Evolutionary conservation across 2,888 invertebrate genomes (phyloP).

Genomic region (Drosophila fungiperda): DNA sequence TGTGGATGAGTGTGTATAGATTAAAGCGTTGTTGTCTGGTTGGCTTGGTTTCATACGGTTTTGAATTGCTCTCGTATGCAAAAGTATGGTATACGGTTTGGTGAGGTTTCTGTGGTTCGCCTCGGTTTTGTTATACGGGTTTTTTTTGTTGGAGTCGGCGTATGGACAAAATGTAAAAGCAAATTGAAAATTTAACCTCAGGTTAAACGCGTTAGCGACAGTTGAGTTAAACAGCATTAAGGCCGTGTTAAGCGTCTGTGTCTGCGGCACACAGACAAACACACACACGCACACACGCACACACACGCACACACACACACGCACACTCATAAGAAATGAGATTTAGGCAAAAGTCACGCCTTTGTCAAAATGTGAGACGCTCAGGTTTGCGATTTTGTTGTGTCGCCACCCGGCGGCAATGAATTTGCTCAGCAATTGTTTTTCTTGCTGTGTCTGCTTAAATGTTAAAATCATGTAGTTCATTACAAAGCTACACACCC

Average conservation of each 20-base stretch:
- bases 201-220: slow-evolving; percentile 79
- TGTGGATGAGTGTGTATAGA: slow-evolving; percentile 28
- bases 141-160: slow-evolving; percentile 33
- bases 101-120: slow-evolving; percentile 18
- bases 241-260: slow-evolving; percentile 71
- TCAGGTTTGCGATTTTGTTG: slow-evolving; percentile 41
- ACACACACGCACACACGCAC: slow-evolving; percentile 20
- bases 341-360: slow-evolving; percentile 58
- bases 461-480: slow-evolving; percentile 78
- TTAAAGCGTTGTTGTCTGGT: slow-evolving; percentile 53
- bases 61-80: slow-evolving; percentile 25
- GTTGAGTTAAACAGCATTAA: slow-evolving; percentile 78
- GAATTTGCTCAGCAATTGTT: slow-evolving; percentile 60
- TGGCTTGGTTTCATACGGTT: slow-evolving; percentile 22
- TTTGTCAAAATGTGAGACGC: slow-evolving; percentile 42
- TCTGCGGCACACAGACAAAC: slow-evolving; percentile 57
- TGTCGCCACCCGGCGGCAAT: slow-evolving; percentile 51
- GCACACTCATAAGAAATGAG: slow-evolving; percentile 18
- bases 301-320: slow-evolving; percentile 20
- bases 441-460: slow-evolving; percentile 53
- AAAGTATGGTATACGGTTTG: slow-evolving; percentile 13
- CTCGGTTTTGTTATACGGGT: slow-evolving; percentile 10
- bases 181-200: slow-evolving; percentile 80
- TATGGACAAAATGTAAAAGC: slow-evolving; percentile 63
- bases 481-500: slow-evolving; percentile 55